Base-by-base conservation (phyloP, 2,888 invertebrate species). In the Exephanes ischioxanthus region DNA sequence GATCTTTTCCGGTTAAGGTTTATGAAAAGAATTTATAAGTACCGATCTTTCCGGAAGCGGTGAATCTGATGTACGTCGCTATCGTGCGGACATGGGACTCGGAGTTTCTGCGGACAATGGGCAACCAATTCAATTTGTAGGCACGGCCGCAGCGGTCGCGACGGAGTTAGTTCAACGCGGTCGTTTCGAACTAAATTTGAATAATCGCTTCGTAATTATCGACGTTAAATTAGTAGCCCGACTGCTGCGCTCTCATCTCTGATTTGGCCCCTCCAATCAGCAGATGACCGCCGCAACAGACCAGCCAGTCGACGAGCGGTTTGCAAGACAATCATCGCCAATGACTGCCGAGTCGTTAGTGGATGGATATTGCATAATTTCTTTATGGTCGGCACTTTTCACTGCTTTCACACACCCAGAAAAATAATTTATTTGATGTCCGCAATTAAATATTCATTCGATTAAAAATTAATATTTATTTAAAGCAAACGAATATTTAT, bases 111-210 rank as follows among this genome's bases (percentile, higher is more conserved):
- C 11, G 19, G 61, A 83, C 63, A 70, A 75, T 76, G 48, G 19
- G 30, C 3, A 11, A 61, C 51, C 26, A 26, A 84, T 84, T 80
- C 55, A 84, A 84, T 84, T 76, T 79, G 63, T 53, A 61, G 61
- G 72, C 58, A 14, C 7, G 5, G n/a, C 48, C 48, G 4, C 33
- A 55, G 53, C 45, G 22, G 66, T 76, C 45, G 55, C 51, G 26
- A 41, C 53, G 63, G 30, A 71, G 37, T 14, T 77, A 61, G 53
- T 26, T 26, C 55, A 45, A 53, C 61, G 45, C 45, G 73, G 63
- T 70, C 70, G 45, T 75, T 73, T 53, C 53, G 67, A 75, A 79
- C 53, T 79, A 7, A 75, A 75, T 75, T 83, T 83, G 79, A 83
- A 83, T 75, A 70, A 73, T 79, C 51, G 67, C 73, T 51, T 53